phyloP scores from a whole-genome alignment of 2,888 invertebrate genomes.

The Volucella zonaria region DNA sequence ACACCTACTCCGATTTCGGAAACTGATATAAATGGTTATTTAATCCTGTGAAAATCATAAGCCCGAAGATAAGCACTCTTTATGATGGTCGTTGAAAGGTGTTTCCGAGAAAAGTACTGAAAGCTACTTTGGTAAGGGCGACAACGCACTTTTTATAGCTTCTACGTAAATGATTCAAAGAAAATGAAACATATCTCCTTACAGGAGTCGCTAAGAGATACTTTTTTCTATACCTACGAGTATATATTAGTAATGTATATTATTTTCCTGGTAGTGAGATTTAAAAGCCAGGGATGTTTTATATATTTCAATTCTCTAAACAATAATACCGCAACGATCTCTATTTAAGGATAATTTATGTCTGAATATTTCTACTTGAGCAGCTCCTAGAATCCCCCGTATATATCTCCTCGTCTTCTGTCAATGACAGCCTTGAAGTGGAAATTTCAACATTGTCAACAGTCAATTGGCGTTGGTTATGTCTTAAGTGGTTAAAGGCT shows the following conservation, averaged over 20 bases:
- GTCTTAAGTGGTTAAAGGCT: conserved; percentile 7
- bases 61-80: not conserved
- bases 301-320: conserved; percentile 38
- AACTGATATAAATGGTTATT: conserved; percentile 38
- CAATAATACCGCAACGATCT: conserved; percentile 12
- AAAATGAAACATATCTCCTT: not conserved
- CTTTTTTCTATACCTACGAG: not conserved
- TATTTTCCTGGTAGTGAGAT: no score
- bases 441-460: conserved; percentile 25
- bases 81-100: not conserved
- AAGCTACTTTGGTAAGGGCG: not conserved
- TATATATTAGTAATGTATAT: no score
- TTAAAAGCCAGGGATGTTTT: not conserved
- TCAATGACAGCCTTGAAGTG: not conserved
- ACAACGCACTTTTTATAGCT: no score
- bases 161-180: not conserved
- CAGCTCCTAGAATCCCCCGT: not conserved
- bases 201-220: not conserved
- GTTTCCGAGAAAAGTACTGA: not conserved
- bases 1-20: conserved; percentile 38
- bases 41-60: conserved; percentile 23
- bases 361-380: conserved; percentile 21
- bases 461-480: conserved; percentile 12
- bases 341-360: conserved; percentile 28
- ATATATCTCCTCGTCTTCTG: no score